Conservation (phyloP, 2,113 vertebrate species). For the Rhinogobius similis region DNA sequence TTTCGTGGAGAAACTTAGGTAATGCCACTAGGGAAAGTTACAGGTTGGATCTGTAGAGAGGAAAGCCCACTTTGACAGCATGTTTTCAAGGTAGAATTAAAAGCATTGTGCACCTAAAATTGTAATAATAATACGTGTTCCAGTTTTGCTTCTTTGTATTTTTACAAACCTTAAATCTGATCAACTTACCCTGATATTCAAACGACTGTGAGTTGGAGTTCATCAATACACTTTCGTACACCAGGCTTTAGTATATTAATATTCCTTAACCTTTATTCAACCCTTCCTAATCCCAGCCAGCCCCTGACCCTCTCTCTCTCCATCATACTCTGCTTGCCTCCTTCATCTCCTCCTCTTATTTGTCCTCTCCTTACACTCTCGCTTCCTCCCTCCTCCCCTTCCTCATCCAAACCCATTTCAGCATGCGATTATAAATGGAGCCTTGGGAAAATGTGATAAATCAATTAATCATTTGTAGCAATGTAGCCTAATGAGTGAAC, state of each 20-base stretch:
- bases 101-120: no score
- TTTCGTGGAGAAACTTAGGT: no score
- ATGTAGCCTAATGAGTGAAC: slow-evolving; percentile 77
- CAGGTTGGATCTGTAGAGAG: no score
- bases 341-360: not conserved
- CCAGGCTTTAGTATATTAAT: slow-evolving; percentile 59
- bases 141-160: not conserved
- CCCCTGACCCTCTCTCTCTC: slow-evolving; percentile 43
- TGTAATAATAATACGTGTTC: no score
- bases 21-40: no score
- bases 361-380: not conserved
- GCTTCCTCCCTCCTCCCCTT: slow-evolving; percentile 25
- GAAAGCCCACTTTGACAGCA: no score
- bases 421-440: slow-evolving; percentile 81
- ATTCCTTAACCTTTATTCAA: slow-evolving; percentile 60
- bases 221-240: slow-evolving; percentile 47
- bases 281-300: slow-evolving; percentile 33
- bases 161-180: not conserved
- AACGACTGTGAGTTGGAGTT: slow-evolving; percentile 8
- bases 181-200: not conserved
- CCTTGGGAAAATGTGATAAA: slow-evolving; percentile 79
- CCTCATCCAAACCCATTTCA: slow-evolving; percentile 66
- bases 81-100: no score
- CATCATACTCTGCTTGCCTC: slow-evolving; percentile 16
- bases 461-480: slow-evolving; percentile 81